A percentile compares a stretch with the other conserved stretches of the same genome.
phyloP scores from a whole-genome alignment of 2,113 vertebrate species.

The Saccopteryx leptura region DNA sequence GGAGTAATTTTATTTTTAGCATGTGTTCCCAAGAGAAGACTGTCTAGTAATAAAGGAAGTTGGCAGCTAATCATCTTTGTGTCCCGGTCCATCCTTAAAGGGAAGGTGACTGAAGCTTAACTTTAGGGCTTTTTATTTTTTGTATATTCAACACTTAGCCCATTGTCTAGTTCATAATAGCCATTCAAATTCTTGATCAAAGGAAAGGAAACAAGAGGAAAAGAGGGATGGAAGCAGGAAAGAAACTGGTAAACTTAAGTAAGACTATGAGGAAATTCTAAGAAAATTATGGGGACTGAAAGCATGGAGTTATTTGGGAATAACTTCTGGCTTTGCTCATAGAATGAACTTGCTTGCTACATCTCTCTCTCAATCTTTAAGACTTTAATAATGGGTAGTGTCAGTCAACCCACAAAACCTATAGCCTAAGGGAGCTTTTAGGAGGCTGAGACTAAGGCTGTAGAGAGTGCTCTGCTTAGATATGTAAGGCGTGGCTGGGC shows the following conservation, averaged over 20 bases:
- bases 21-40: not conserved
- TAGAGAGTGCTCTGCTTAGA: not conserved
- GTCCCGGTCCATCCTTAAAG: not conserved
- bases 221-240: too few relatives aligned
- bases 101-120: not conserved
- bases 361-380: not conserved
- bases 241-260: not conserved
- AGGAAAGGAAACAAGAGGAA: not conserved
- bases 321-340: not conserved
- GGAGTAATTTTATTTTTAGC: constrained; percentile 9
- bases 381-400: not conserved
- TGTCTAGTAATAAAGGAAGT: not conserved
- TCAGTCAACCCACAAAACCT: not conserved
- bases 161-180: not conserved
- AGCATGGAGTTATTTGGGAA: not conserved
- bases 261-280: not conserved
- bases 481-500: not conserved
- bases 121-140: not conserved
- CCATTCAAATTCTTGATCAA: not conserved
- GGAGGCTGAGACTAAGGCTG: too few relatives aligned
- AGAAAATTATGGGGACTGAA: not conserved
- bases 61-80: not conserved
- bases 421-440: not conserved
- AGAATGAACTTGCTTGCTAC: not conserved
- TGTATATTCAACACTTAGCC: not conserved